Conservation (phyloP, 2,888 invertebrate species). For the Erynnis tages region DNA sequence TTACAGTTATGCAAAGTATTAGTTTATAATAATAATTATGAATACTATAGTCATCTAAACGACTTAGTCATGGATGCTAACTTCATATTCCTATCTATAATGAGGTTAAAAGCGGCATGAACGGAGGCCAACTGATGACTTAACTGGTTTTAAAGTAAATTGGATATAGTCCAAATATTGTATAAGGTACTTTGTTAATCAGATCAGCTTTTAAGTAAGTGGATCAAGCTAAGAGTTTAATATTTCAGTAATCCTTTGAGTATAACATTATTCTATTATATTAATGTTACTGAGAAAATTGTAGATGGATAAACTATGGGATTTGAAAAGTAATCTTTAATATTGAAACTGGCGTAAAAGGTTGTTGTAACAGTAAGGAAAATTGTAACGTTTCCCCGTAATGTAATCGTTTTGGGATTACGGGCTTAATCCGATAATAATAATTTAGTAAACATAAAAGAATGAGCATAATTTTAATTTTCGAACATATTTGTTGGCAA, state of each 20-base stretch:
- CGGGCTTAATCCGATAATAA: background rate
- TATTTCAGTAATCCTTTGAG: background rate
- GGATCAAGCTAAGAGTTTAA: background rate
- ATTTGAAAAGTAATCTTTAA: no score
- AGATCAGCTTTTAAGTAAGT: slow-evolving; percentile 8
- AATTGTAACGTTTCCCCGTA: no score
- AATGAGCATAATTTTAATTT: slow-evolving; percentile 1
- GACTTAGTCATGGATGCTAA: no score
- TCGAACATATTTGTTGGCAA: background rate
- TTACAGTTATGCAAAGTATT: no score
- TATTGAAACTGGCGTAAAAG: no score
- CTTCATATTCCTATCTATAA: background rate
- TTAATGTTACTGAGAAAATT: no score
- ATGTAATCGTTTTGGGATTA: background rate
- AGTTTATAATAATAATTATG: no score
- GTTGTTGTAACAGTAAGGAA: no score
- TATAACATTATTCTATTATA: background rate
- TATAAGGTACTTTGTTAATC: slow-evolving; percentile 11
- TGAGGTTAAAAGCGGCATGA: background rate
- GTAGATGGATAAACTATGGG: no score
- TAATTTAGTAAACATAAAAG: background rate
- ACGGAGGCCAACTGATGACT: slow-evolving; percentile 10
- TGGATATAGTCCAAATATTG: slow-evolving; percentile 21
- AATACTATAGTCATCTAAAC: no score
- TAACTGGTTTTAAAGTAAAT: slow-evolving; percentile 12